A percentile compares a stretch with the other conserved stretches of the same genome.
These are phyloP conservation scores for Gobius niger DNA, from an alignment of 2,113 vertebrate genomes.

Conservation along the genomic window DNA sequence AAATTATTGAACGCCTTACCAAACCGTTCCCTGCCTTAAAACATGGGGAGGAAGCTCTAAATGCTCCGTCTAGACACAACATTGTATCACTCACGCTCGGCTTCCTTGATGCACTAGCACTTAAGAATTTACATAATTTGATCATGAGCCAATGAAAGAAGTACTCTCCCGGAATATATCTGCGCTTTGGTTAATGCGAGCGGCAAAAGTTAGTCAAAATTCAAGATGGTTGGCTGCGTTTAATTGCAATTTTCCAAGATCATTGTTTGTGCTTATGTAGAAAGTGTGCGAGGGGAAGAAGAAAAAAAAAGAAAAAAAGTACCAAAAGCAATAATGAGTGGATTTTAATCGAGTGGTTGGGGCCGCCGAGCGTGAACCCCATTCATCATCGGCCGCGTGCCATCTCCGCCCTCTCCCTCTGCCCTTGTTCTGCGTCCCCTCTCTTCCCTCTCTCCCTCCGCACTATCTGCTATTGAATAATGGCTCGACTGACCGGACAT, in stretches of 20 bases:
- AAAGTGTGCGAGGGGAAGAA: no score
- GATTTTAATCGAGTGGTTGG: constrained; percentile 6
- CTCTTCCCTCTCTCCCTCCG: neutral
- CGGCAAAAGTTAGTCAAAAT: neutral
- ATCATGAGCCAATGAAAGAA: constrained; percentile 28
- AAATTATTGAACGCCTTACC: constrained; percentile 56
- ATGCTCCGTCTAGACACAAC: constrained; percentile 64
- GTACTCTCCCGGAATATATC: constrained; percentile 1
- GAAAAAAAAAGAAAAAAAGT: no score
- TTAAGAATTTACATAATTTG: constrained; percentile 52
- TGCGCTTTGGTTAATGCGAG: constrained; percentile 1
- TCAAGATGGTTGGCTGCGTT: neutral
- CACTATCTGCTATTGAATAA: constrained; percentile 5
- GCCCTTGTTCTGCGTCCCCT: neutral
- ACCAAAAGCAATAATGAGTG: constrained; percentile 8
- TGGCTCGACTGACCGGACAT: constrained; percentile 2
- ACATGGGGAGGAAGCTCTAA: constrained; percentile 20
- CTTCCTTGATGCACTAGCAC: constrained; percentile 33
- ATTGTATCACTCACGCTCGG: constrained; percentile 50
- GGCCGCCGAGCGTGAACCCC: constrained; percentile 5
- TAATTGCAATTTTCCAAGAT: neutral
- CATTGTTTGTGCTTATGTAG: neutral
- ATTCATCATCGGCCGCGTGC: neutral
- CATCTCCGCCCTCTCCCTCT: constrained; percentile 4
- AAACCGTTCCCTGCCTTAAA: constrained; percentile 2